phyloP scores from a whole-genome alignment of 2,888 invertebrate genomes.

The Stenotaenia linearis region DNA sequence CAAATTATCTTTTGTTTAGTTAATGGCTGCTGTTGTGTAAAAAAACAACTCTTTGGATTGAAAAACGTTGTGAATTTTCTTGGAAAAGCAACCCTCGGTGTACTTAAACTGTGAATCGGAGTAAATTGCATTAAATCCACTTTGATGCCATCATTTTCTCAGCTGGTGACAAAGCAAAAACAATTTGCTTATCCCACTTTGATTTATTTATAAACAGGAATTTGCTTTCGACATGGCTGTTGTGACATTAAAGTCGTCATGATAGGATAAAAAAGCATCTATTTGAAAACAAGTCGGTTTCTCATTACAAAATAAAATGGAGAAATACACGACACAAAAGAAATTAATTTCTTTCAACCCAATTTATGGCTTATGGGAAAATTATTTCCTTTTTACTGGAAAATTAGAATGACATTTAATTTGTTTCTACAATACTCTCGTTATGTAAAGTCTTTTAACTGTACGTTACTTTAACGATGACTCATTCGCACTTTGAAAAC shows the following conservation, averaged over 20 bases:
- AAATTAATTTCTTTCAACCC: not conserved
- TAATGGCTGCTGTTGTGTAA: not conserved
- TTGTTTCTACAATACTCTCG: too few relatives aligned
- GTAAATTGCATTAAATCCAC: not conserved
- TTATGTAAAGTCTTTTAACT: not conserved
- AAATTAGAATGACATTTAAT: not conserved
- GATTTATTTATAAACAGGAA: conserved; percentile 11
- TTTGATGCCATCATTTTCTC: not conserved
- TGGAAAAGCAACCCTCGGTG: not conserved
- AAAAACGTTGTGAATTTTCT: not conserved
- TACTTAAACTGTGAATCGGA: not conserved
- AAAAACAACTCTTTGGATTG: not conserved
- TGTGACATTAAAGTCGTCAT: not conserved
- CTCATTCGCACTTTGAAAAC: not conserved
- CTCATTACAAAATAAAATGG: not conserved
- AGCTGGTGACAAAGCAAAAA: not conserved
- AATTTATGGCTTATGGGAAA: too few relatives aligned
- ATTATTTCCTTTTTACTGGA: too few relatives aligned
- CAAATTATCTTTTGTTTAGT: too few relatives aligned
- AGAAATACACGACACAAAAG: not conserved
- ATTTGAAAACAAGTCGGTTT: not conserved
- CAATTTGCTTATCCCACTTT: not conserved
- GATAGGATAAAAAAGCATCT: not conserved
- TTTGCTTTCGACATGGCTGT: not conserved
- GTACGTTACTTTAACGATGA: not conserved